Evolutionary conservation across 2,797 vertebrate species (phyloP).

Genomic region (Sorex maritimensis): DNA sequence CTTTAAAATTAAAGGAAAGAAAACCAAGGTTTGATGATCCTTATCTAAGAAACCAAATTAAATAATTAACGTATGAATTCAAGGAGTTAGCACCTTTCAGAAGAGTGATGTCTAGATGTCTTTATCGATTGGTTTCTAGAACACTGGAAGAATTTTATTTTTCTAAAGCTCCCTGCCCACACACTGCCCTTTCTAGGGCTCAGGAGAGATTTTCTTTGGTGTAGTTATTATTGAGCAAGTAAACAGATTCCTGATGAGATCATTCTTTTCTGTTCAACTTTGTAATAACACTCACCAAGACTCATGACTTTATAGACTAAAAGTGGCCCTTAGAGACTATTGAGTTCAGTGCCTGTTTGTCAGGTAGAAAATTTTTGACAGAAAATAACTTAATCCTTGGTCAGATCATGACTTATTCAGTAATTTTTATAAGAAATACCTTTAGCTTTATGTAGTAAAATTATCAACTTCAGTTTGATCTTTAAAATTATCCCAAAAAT

Average conservation of each 20-base stretch:
- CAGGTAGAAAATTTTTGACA: not conserved
- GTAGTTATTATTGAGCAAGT: not conserved
- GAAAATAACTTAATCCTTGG: not conserved
- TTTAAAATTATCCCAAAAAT: not conserved
- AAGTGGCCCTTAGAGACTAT: not conserved
- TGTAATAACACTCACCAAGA: not conserved
- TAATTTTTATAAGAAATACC: not conserved
- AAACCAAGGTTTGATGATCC: not conserved
- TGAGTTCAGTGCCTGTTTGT: not conserved
- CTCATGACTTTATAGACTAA: not conserved
- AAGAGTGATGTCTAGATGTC: not conserved
- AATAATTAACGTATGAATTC: not conserved
- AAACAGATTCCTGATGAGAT: not conserved
- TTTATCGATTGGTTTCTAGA: not conserved
- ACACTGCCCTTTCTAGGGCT: not conserved
- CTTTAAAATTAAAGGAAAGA: not conserved
- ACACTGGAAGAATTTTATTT: not conserved
- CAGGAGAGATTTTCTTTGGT: not conserved
- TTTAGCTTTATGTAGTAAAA: slow-evolving; percentile 1
- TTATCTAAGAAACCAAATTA: not conserved
- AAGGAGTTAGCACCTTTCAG: not conserved
- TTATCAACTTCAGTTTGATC: slow-evolving; percentile 32
- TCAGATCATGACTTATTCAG: not conserved
- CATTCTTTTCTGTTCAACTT: slow-evolving; percentile 13
- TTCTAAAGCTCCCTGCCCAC: not conserved